A percentile compares a stretch with the other conserved stretches of the same genome.
Conservation (phyloP, 2,113 vertebrate species). For the Carassius auratus region DNA sequence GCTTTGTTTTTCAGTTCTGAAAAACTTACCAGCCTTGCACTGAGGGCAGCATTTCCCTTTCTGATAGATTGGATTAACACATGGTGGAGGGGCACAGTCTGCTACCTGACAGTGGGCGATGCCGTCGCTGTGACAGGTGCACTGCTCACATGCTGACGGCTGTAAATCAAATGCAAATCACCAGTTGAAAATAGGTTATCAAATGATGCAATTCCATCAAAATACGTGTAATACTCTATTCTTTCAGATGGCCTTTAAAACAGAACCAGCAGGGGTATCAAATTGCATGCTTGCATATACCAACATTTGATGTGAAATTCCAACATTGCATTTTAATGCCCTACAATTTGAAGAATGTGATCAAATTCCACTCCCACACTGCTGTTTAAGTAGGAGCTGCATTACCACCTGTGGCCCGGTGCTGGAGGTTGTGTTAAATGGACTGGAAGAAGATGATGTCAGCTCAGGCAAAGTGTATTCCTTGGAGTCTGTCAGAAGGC, state of each 20-base stretch:
- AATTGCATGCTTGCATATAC: neutral
- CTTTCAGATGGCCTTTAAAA: neutral
- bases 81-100: slow-evolving; percentile 82
- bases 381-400: slow-evolving; percentile 39
- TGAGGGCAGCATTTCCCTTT: slow-evolving; percentile 81
- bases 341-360: neutral
- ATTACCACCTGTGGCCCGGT: slow-evolving; percentile 39
- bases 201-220: neutral
- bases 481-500: slow-evolving; percentile 33
- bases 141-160: slow-evolving; percentile 84
- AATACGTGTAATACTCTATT: slow-evolving; percentile 26
- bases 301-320: neutral
- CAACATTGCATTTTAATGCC: neutral
- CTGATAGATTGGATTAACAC: slow-evolving; percentile 81
- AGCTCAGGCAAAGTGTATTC: neutral
- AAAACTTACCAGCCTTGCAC: slow-evolving; percentile 77
- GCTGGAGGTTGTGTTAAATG: slow-evolving; percentile 37
- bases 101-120: slow-evolving; percentile 82
- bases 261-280: neutral
- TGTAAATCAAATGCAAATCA: slow-evolving; percentile 58
- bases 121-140: slow-evolving; percentile 80
- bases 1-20: neutral
- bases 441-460: slow-evolving; percentile 42
- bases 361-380: neutral
- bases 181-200: slow-evolving; percentile 14